These are phyloP conservation scores for Berghia stephanieae DNA, from an alignment of 1,140 invertebrate species.

Conservation along the genomic window DNA sequence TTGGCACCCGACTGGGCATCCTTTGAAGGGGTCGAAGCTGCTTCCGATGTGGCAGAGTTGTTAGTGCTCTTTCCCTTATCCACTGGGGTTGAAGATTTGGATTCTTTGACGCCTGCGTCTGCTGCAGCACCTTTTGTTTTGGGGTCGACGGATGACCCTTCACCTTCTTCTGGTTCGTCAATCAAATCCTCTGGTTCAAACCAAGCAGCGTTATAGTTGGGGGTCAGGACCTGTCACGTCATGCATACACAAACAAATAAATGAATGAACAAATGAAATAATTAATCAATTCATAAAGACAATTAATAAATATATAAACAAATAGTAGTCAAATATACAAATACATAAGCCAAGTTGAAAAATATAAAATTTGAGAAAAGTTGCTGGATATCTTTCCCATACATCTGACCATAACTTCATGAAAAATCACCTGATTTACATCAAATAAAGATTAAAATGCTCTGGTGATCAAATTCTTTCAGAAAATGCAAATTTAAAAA, in stretches of 20 bases:
- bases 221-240: slow-evolving; percentile 51
- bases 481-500: no score
- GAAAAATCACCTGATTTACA: no score
- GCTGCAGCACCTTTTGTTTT: background rate
- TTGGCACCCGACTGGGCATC: background rate
- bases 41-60: no score
- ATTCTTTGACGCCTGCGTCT: background rate
- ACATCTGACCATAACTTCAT: no score
- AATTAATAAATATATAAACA: background rate
- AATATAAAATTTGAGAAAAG: no score
- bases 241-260: background rate
- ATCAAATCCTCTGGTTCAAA: slow-evolving; percentile 39
- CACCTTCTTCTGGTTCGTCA: slow-evolving; percentile 17
- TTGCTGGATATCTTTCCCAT: no score
- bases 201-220: slow-evolving; percentile 46
- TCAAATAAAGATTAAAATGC: no score
- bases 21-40: no score
- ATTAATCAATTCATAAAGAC: background rate
- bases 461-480: no score
- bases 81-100: background rate
- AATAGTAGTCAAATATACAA: no score
- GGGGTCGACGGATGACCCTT: slow-evolving; percentile 16
- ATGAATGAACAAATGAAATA: background rate
- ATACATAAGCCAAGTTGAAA: no score
- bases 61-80: background rate